Evolutionary conservation across 2,113 vertebrate species (phyloP), one percentile per base, ranked within the genome.

Genomic region (Ovibos moschatus): DNA sequence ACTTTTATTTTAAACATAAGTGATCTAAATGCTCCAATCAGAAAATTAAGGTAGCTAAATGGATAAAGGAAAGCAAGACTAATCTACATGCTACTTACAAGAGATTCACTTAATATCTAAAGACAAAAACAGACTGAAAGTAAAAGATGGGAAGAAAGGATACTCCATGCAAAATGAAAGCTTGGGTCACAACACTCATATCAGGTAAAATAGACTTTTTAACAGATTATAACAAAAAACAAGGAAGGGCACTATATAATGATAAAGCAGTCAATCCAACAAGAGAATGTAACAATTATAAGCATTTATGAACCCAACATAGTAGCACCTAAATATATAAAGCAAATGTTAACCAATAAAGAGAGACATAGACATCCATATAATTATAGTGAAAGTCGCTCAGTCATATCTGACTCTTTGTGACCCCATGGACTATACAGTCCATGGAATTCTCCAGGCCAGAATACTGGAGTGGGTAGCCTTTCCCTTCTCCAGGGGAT

Each of bases 321-420:
- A 33, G 40, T 28, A 60, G 43, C 16, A 30, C 28, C 17, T 60
- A 45, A 86, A 86, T 86, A 62, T 62, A 47, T 62, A 45, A 86
- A 86, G 57, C 47, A 86, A 30, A 58, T 23, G 21, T 60, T 45
- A 86, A 60, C 27, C 28, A 45, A 30, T 21, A 33, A 21, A 47
- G 36, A 30, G 28, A 91, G 17, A 40, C 17, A 82, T 23, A 51
- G 47, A 51, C 27, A 33, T 33, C 17, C 51, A 51, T n/a, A 51
- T n/a, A 51, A 82, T 51, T 33, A 13, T n/a, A 4, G 79, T n/a
- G 16, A 9, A 36, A 71, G n/a, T 36, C 0, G 0, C 64, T 71
- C 64, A 71, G 64, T 71, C 64, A 5, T 36, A 9, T 71, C 64
- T 10, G 1, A 71, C n/a, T 36, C 64, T 71, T 21, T 36, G 64